Evolutionary conservation across 2,888 invertebrate species (phyloP).

Genomic region (Nesidiocoris tenuis): DNA sequence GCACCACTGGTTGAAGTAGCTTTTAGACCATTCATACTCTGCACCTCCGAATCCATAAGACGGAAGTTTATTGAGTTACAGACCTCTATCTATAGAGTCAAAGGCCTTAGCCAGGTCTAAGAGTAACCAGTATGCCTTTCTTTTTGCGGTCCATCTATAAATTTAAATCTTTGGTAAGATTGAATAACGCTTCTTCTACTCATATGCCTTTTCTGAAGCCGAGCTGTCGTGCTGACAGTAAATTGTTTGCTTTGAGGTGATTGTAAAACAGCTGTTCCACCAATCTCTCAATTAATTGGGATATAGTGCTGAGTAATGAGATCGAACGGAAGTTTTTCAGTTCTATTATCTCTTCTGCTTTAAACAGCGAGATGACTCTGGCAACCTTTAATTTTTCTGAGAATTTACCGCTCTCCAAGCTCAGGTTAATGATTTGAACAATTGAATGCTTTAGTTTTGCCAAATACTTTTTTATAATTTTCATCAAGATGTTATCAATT

Average conservation of each 20-base stretch:
- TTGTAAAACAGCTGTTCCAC: constrained; percentile 15
- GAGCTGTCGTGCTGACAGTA: constrained; percentile 21
- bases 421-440: constrained; percentile 40
- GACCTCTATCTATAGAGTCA: constrained; percentile 26
- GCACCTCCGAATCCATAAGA: background rate
- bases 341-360: constrained; percentile 19
- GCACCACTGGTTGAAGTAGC: too few relatives aligned
- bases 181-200: constrained; percentile 22
- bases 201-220: constrained; percentile 20
- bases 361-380: constrained; percentile 38
- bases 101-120: constrained; percentile 37
- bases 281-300: constrained; percentile 37
- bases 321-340: constrained; percentile 40
- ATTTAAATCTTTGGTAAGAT: background rate
- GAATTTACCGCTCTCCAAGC: constrained; percentile 32
- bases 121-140: constrained; percentile 9
- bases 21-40: constrained; percentile 25
- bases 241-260: constrained; percentile 19
- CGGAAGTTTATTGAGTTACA: constrained; percentile 10
- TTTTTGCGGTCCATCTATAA: background rate
- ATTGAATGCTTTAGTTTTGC: background rate
- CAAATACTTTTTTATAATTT: constrained; percentile 4
- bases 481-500: background rate
- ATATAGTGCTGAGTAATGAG: constrained; percentile 29
- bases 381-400: constrained; percentile 41